Evolutionary conservation across 2,888 invertebrate species (phyloP).

Genomic region (Ophioninae sp.): DNA sequence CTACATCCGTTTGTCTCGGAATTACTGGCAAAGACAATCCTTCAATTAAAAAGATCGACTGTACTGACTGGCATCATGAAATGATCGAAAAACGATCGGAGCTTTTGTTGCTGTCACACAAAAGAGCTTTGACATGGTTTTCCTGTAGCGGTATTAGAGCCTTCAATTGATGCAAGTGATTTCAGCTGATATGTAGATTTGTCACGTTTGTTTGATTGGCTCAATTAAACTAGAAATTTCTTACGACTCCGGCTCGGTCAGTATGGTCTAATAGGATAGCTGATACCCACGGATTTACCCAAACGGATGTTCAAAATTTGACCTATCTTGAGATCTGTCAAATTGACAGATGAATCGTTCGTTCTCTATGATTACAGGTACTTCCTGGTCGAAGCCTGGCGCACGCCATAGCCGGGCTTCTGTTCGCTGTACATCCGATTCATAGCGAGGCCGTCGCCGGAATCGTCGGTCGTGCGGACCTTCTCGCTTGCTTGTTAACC

Average conservation of each 20-base stretch:
- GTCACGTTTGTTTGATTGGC: not conserved
- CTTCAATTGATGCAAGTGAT: not conserved
- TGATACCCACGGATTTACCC: too few species aligned
- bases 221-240: too few species aligned
- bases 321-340: too few species aligned
- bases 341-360: not conserved
- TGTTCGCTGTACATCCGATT: conserved; percentile 97
- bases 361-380: conserved; percentile 77
- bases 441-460: conserved; percentile 99
- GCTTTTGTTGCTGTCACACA: too few species aligned
- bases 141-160: not conserved
- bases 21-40: not conserved
- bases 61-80: not conserved
- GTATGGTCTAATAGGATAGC: too few species aligned
- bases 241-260: too few species aligned
- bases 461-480: conserved; percentile 96
- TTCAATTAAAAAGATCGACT: not conserved
- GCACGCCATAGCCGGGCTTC: conserved; percentile 89
- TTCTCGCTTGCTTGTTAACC: conserved; percentile 95
- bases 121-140: not conserved
- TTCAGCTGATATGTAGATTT: not conserved
- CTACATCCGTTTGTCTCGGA: not conserved
- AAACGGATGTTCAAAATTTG: too few species aligned
- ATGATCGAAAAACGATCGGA: not conserved
- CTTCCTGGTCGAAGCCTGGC: conserved; percentile 86